Evolutionary conservation across 1,140 invertebrate genomes (phyloP).

Genomic region (Teleogryllus occipitalis): DNA sequence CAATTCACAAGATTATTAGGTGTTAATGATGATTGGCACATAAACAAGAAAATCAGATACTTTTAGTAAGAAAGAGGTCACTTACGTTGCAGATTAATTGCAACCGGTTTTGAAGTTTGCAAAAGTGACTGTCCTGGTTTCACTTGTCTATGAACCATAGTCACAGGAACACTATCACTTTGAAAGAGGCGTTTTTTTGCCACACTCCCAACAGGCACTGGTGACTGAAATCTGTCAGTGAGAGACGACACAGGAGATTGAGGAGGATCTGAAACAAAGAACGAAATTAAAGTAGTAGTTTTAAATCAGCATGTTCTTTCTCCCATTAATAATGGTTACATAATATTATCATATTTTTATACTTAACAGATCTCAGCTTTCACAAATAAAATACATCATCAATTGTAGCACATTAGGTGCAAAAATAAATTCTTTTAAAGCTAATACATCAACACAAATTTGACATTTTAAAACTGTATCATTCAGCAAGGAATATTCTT

Average conservation of each 20-base stretch:
- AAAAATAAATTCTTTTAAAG: too few species aligned
- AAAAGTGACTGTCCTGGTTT: conserved; percentile 47
- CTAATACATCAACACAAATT: too few species aligned
- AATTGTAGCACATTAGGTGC: too few species aligned
- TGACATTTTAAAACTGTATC: too few species aligned
- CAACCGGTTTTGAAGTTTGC: conserved; percentile 19
- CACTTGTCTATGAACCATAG: conserved; percentile 26
- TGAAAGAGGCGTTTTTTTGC: conserved; percentile 49
- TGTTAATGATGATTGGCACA: too few species aligned
- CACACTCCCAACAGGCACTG: conserved; percentile 39
- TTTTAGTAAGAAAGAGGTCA: not conserved
- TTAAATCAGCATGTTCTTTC: not conserved
- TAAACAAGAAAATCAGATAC: too few species aligned
- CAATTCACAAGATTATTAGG: too few species aligned
- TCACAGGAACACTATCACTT: conserved; percentile 32
- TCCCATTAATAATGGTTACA: too few species aligned
- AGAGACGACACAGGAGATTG: conserved; percentile 44
- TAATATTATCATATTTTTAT: too few species aligned
- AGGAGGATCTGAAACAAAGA: conserved; percentile 14
- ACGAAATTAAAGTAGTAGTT: not conserved
- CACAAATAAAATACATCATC: too few species aligned
- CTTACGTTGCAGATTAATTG: conserved; percentile 25
- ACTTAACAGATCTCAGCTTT: too few species aligned
- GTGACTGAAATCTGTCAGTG: conserved; percentile 50
- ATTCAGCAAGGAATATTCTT: too few species aligned